Conservation (phyloP, 2,113 vertebrate genomes). For the Triplophysa dalaica region DNA sequence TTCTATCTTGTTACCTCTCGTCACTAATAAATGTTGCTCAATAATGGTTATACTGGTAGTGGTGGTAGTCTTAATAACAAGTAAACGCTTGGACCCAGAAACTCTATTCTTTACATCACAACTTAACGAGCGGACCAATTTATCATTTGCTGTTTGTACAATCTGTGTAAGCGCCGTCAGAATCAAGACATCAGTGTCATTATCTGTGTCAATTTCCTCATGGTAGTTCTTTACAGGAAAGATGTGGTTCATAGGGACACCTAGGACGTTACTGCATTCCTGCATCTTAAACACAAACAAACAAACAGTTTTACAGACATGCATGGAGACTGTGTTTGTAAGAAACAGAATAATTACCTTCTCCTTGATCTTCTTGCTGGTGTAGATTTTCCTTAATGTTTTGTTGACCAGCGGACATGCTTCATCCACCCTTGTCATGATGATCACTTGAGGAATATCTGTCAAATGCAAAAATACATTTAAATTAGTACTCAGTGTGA, state of each 20-base stretch:
- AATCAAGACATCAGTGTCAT: slow-evolving; percentile 19
- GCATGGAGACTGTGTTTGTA: too few relatives aligned
- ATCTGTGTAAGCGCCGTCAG: not conserved
- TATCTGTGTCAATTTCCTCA: not conserved
- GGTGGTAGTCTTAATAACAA: too few relatives aligned
- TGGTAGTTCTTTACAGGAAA: slow-evolving; percentile 35
- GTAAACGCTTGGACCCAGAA: too few relatives aligned
- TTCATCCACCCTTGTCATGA: slow-evolving; percentile 29
- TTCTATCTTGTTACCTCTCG: too few relatives aligned
- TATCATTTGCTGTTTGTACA: not conserved
- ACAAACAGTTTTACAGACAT: too few relatives aligned
- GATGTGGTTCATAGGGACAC: not conserved
- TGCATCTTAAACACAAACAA: slow-evolving; percentile 24
- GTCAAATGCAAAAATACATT: not conserved
- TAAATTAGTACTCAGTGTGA: too few relatives aligned
- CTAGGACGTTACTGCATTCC: not conserved
- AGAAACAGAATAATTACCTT: not conserved
- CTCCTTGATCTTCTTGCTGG: slow-evolving; percentile 26
- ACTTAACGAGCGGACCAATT: not conserved
- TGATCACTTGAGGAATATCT: not conserved
- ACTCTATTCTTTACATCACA: too few relatives aligned
- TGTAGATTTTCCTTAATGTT: not conserved
- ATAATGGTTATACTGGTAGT: too few relatives aligned
- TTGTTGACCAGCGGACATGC: slow-evolving; percentile 25
- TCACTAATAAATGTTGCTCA: too few relatives aligned